Base-by-base conservation (phyloP, 1,140 invertebrate species). In the Eubasilissa regina region DNA sequence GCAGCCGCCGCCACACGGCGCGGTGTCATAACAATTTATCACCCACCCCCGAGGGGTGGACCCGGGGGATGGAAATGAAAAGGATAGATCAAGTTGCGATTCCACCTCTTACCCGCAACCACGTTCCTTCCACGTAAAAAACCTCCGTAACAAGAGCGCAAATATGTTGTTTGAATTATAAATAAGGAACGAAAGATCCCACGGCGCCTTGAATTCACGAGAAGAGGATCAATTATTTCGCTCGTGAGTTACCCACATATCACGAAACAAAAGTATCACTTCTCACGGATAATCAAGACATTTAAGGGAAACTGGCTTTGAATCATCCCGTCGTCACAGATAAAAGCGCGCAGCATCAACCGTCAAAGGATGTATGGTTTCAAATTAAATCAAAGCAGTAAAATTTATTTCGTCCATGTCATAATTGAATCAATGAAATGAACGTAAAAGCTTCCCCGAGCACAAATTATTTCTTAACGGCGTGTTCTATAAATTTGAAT, bases 1-100 rank as follows among this genome's bases (percentile, higher is more conserved):
- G 19, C 25, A 51, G 45, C 64, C 56, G 62, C 56, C 70, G 70
- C 70, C 70, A 56, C 70, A 74, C 51, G 19, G 44, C 55, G 64
- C 51, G 78, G 78, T 79, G 81, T 82, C 81, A 82, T 82, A 80
- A 80, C 81, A 82, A 82, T 82, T 82, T 82, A 82, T 82, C 81
- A 82, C 81, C 70, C 77, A 48, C 66, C 21, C 17, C 35, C 47
- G 53, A n/a, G n/a, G 74, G 55, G 51, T 35, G 51, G 51, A 44
- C 77, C 64, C 44, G 60, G 64, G 80, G 78, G 45, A 19, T 77
- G 81, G 73, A 80, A 81, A 82, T 82, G 78, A 82, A 82, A 82
- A 82, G 81, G 81, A 82, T 75, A 79, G 78, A 82, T 82, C 81
- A 78, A 77, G 81, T 82, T 82, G 75, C 81, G 77, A 77, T 78